phyloP scores from a whole-genome alignment of 2,113 vertebrate species.

The Smithornis capensis region DNA sequence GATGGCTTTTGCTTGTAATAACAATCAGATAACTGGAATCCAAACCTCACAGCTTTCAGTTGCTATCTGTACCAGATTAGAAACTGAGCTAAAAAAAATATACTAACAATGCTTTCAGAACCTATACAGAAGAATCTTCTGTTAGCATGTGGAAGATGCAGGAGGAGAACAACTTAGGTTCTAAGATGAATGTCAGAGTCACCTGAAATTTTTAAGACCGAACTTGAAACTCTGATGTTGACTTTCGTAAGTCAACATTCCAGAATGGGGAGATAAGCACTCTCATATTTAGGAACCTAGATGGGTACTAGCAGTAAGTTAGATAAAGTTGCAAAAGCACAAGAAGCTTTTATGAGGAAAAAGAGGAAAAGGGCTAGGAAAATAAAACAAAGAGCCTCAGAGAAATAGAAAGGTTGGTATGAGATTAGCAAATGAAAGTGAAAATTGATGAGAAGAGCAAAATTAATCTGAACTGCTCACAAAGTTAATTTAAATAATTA shows the following conservation, averaged over 20 bases:
- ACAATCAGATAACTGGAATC: neutral
- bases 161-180: neutral
- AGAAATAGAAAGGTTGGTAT: neutral
- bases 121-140: neutral
- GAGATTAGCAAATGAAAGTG: neutral
- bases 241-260: neutral
- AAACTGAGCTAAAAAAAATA: neutral
- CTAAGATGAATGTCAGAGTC: neutral
- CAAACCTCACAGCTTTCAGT: neutral
- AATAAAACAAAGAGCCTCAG: neutral
- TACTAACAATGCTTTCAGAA: neutral
- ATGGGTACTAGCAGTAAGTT: neutral
- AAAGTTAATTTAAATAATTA: neutral
- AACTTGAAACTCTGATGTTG: neutral
- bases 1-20: neutral
- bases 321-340: neutral
- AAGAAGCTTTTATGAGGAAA: neutral
- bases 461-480: neutral
- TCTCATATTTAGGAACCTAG: neutral
- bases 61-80: neutral
- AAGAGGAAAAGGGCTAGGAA: neutral
- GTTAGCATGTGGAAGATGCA: neutral
- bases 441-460: neutral
- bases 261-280: neutral
- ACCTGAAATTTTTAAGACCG: neutral